Evolutionary conservation across 2,888 invertebrate genomes (phyloP).

Genomic region (Catotricha subobsoleta): DNA sequence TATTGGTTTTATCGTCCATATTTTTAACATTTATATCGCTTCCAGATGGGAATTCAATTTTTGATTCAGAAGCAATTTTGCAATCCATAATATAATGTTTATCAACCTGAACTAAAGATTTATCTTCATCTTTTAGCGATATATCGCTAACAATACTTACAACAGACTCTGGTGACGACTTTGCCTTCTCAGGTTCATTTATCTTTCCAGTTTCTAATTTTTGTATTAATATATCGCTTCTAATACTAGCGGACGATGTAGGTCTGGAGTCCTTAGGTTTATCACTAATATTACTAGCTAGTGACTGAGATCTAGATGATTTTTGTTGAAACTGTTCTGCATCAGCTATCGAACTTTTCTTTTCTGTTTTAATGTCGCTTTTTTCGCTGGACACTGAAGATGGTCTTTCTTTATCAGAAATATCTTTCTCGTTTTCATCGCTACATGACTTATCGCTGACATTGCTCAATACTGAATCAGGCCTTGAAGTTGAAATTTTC

Average conservation of each 20-base stretch:
- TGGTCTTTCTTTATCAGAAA: background rate
- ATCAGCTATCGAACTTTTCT: background rate
- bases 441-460: no score
- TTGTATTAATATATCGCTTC: no score
- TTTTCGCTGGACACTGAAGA: background rate
- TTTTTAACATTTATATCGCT: constrained; percentile 5
- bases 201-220: background rate
- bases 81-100: background rate
- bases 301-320: constrained; percentile 7
- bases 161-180: background rate
- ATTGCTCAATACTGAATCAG: background rate
- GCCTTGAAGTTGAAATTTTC: background rate
- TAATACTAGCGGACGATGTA: background rate
- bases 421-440: no score
- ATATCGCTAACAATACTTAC: background rate
- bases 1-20: background rate
- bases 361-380: background rate
- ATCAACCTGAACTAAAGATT: background rate
- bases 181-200: background rate
- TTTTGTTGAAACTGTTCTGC: background rate
- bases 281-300: constrained; percentile 8
- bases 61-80: no score
- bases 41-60: constrained; percentile 8
- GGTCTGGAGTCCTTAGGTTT: background rate
- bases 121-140: background rate